Percentiles rank a stretch among this genome's conserved stretches.
Conservation (phyloP, 2,888 invertebrate genomes). For the Patella depressa region DNA sequence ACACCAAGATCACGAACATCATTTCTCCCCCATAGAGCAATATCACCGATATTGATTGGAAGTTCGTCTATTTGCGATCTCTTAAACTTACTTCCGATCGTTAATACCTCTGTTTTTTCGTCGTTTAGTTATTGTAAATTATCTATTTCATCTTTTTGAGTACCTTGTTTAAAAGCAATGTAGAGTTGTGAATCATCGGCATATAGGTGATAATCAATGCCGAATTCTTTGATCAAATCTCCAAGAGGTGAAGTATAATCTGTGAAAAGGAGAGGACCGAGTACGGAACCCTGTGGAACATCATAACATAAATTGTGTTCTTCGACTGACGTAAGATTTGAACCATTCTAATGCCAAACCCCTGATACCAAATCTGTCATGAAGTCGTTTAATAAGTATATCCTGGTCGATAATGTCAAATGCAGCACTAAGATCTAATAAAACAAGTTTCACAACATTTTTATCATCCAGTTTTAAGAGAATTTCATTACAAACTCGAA, state of each 20-base stretch:
- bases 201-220: no score
- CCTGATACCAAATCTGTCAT: not conserved
- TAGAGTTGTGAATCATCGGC: no score
- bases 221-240: not conserved
- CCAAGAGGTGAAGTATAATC: not conserved
- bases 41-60: no score
- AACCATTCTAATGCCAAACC: constrained; percentile 3
- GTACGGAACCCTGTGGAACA: not conserved
- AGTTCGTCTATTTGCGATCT: no score
- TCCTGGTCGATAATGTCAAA: not conserved
- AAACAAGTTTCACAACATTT: not conserved
- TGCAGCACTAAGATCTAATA: constrained; percentile 1
- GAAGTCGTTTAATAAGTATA: not conserved
- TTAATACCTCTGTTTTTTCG: no score
- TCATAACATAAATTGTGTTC: not conserved
- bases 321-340: not conserved
- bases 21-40: no score
- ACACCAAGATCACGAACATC: no score
- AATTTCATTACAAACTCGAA: not conserved
- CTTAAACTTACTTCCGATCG: no score
- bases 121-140: no score
- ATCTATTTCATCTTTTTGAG: no score
- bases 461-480: not conserved
- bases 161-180: no score
- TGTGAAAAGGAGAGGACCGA: not conserved